Percentiles rank a stretch among this genome's conserved stretches.
Evolutionary conservation across 2,797 vertebrate genomes (phyloP).

Genomic region (Notamacropus eugenii): DNA sequence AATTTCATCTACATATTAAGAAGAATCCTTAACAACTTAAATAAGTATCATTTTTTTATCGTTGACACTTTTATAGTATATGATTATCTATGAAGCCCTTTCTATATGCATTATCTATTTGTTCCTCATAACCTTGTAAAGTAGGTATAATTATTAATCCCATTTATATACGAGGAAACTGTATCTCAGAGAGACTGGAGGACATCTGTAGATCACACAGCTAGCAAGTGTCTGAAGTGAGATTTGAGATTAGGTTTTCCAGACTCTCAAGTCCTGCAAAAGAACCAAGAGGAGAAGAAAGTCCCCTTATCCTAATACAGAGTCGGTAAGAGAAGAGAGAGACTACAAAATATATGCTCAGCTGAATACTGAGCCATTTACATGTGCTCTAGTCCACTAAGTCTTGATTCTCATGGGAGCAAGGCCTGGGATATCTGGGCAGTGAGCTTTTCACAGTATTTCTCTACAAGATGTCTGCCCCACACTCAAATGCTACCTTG

Average conservation of each 20-base stretch:
- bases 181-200: background rate
- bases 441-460: background rate
- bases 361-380: background rate
- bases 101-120: background rate
- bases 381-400: background rate
- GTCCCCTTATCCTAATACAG: background rate
- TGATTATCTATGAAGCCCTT: background rate
- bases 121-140: background rate
- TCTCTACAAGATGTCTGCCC: background rate
- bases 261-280: background rate
- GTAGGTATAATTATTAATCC: background rate
- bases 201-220: background rate
- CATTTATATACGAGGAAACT: background rate
- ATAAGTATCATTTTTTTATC: background rate
- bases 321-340: background rate
- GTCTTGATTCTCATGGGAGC: background rate
- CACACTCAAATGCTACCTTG: background rate
- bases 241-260: background rate
- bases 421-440: background rate
- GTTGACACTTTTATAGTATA: background rate
- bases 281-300: background rate
- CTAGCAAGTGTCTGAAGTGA: background rate
- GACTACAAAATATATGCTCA: background rate
- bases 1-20: background rate
- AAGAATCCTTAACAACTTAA: constrained; percentile 31